Conservation (phyloP, 2,797 vertebrate species). For the Sebastes cheni region DNA sequence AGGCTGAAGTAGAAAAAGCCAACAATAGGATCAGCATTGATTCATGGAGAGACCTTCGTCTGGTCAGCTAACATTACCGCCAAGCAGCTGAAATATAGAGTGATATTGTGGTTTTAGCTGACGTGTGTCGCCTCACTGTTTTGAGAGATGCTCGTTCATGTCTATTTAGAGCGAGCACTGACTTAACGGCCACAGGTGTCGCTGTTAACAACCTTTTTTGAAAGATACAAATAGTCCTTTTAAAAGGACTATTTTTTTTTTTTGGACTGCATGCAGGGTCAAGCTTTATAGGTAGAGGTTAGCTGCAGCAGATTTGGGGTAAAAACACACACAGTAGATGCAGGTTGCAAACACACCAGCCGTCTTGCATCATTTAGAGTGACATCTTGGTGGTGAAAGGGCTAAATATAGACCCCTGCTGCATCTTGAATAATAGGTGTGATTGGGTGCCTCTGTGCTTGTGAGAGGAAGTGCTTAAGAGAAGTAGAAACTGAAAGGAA, state of each 20-base stretch:
- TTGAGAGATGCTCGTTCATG: too few species aligned
- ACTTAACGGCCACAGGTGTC: too few species aligned
- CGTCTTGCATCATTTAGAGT: not conserved
- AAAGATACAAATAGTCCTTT: too few species aligned
- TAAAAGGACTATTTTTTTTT: not conserved
- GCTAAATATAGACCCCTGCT: slow-evolving; percentile 65
- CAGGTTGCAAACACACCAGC: not conserved
- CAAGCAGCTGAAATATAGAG: too few species aligned
- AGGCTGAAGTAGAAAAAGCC: too few species aligned
- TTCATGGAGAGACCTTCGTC: too few species aligned
- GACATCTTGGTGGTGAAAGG: not conserved
- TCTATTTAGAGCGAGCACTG: too few species aligned
- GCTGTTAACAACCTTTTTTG: too few species aligned
- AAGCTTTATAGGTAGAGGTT: not conserved
- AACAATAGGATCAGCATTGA: too few species aligned
- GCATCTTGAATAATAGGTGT: slow-evolving; percentile 48
- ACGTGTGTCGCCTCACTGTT: too few species aligned
- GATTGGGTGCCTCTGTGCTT: not conserved
- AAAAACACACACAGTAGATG: not conserved
- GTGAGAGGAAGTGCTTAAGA: not conserved
- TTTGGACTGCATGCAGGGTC: not conserved
- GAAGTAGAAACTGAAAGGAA: not conserved
- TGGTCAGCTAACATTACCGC: too few species aligned
- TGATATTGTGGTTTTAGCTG: too few species aligned
- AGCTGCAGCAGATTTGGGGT: not conserved